Conservation (phyloP, 92 coral and sea anemone genomes). For the Bergia puertoricense region DNA sequence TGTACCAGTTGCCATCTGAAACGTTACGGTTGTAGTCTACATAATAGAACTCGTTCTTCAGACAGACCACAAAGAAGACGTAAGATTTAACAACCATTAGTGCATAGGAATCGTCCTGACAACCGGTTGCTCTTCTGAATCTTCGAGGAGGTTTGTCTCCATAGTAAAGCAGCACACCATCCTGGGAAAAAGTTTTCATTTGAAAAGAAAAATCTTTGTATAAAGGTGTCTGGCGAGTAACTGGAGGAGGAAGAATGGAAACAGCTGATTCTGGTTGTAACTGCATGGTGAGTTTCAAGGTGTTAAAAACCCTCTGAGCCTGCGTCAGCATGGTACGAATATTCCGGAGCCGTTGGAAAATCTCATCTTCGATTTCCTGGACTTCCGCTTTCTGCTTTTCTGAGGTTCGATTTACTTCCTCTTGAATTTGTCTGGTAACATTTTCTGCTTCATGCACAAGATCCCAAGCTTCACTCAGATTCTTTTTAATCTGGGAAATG, state of each 20-base stretch:
- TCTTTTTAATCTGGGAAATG: constrained; percentile 13
- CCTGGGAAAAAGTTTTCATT: neutral
- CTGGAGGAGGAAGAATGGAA: constrained; percentile 12
- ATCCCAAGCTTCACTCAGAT: constrained; percentile 23
- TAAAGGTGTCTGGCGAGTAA: constrained; percentile 1
- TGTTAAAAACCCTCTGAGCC: constrained; percentile 31
- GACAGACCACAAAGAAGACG: constrained; percentile 18
- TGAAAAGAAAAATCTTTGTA: constrained; percentile 16
- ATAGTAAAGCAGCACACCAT: constrained; percentile 16
- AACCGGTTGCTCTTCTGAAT: neutral
- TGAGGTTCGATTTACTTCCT: constrained; percentile 14
- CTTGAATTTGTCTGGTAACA: constrained; percentile 1
- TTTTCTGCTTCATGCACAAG: constrained; percentile 32
- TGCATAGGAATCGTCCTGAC: neutral
- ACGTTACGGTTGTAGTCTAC: neutral
- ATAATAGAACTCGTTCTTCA: neutral
- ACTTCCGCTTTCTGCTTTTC: constrained; percentile 13
- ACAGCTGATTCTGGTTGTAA: constrained; percentile 15
- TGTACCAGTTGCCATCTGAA: constrained; percentile 31
- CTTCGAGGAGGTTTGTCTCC: constrained; percentile 1
- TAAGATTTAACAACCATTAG: neutral
- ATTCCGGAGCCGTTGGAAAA: constrained; percentile 16
- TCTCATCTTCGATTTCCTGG: constrained; percentile 29
- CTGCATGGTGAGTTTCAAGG: constrained; percentile 19
- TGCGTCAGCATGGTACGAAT: constrained; percentile 37